These are phyloP conservation scores for Hoplias malabaricus DNA, from an alignment of 2,113 vertebrate species.

Conservation along the genomic window DNA sequence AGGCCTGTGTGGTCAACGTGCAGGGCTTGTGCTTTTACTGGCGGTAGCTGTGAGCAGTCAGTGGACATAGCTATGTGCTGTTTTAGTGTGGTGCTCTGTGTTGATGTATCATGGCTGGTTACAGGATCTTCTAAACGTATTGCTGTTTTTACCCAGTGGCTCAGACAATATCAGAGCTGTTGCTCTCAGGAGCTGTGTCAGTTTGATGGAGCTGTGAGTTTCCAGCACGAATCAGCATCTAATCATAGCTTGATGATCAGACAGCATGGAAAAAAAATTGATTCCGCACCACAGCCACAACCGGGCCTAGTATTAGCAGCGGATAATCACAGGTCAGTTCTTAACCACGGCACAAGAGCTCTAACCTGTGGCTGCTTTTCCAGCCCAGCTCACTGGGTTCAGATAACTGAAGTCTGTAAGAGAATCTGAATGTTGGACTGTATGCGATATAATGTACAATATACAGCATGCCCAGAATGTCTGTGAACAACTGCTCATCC, in stretches of 20 bases:
- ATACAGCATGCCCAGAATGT: no score
- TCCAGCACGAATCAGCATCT: slow-evolving; percentile 3
- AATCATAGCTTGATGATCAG: neutral
- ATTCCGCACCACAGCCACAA: neutral
- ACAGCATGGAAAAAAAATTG: neutral
- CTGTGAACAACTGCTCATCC: no score
- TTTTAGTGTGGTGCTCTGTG: no score
- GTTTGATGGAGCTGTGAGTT: neutral
- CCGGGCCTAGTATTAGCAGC: neutral
- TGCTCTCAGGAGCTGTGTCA: neutral
- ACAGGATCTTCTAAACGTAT: no score
- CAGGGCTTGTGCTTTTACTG: no score
- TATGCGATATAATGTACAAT: no score
- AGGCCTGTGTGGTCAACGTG: no score
- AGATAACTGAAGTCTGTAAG: neutral
- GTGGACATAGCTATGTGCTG: no score
- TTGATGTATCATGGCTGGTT: no score
- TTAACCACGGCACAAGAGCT: neutral
- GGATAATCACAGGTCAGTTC: neutral
- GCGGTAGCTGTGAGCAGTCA: no score
- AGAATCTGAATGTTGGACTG: neutral
- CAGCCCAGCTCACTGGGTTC: neutral
- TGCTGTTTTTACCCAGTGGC: no score
- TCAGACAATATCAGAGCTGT: neutral
- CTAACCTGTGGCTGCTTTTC: neutral